A percentile compares a stretch with the other conserved stretches of the same genome.
These are phyloP conservation scores for Patagioenas fasciata DNA, from an alignment of 2,113 vertebrate species.

Conservation along the genomic window DNA sequence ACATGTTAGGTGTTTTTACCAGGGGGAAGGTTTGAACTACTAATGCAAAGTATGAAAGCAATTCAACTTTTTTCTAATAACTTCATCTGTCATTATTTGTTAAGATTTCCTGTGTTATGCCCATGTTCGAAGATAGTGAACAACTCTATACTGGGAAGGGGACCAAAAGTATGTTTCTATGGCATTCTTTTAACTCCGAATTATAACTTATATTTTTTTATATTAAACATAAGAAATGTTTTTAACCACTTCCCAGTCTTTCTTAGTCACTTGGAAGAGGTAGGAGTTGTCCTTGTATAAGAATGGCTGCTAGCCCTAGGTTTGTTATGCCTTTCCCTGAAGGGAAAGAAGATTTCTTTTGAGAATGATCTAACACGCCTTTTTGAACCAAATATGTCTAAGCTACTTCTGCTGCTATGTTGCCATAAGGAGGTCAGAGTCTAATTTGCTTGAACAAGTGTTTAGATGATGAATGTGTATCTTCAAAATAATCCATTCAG, in stretches of 20 bases:
- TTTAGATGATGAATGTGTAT: slow-evolving; percentile 1
- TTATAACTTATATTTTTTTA: background rate
- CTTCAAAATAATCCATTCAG: slow-evolving; percentile 33
- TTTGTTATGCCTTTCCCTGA: background rate
- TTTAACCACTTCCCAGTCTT: background rate
- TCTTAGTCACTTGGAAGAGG: background rate
- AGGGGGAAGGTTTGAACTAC: background rate
- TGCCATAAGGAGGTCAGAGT: slow-evolving; percentile 13
- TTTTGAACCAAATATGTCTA: slow-evolving; percentile 40
- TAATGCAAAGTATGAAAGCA: background rate
- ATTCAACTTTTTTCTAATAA: background rate
- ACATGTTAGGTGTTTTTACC: background rate
- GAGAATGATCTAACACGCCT: background rate
- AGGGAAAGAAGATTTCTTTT: background rate
- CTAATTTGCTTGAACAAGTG: slow-evolving; percentile 47
- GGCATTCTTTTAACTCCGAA: background rate
- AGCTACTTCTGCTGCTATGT: background rate
- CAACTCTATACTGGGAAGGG: background rate
- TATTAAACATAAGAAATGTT: background rate
- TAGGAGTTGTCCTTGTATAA: background rate
- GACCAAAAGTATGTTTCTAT: background rate
- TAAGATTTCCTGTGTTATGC: background rate
- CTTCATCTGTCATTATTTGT: background rate
- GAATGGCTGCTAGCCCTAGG: background rate
- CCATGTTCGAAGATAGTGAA: background rate